A percentile compares a stretch with the other conserved stretches of the same genome.
Conservation (phyloP, 2,888 invertebrate species). For the Phengaris arion region DNA sequence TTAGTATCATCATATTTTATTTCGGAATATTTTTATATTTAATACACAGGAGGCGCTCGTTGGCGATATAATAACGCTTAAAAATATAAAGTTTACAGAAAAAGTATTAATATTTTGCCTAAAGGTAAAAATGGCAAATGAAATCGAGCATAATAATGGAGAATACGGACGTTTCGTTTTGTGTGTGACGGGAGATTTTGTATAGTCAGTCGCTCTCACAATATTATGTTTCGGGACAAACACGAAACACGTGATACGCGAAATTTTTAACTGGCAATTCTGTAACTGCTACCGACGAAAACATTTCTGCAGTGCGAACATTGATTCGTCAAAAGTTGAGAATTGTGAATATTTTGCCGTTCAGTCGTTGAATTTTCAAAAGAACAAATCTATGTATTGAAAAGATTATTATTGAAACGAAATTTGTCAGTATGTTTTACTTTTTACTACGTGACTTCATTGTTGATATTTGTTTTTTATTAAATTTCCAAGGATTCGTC, state of each 20-base stretch:
- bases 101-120: too few species aligned
- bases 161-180: neutral
- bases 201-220: neutral
- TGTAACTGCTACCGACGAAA: slow-evolving; percentile 18
- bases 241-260: neutral
- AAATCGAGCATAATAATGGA: neutral
- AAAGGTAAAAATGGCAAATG: too few species aligned
- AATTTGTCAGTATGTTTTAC: neutral
- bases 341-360: slow-evolving; percentile 8
- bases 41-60: too few species aligned
- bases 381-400: slow-evolving; percentile 8
- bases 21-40: neutral
- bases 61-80: too few species aligned
- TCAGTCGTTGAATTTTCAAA: neutral
- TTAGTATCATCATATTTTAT: neutral
- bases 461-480: too few species aligned
- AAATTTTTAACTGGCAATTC: slow-evolving; percentile 17
- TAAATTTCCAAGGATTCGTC: too few species aligned
- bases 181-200: neutral
- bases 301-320: slow-evolving; percentile 20
- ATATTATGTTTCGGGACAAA: slow-evolving; percentile 7
- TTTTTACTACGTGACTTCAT: too few species aligned
- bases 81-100: too few species aligned
- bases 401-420: slow-evolving; percentile 4
- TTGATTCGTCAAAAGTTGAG: slow-evolving; percentile 18